Percentiles rank a stretch among this genome's conserved stretches.
Conservation (phyloP, 2,888 invertebrate species). For the Octonoba sinensis region DNA sequence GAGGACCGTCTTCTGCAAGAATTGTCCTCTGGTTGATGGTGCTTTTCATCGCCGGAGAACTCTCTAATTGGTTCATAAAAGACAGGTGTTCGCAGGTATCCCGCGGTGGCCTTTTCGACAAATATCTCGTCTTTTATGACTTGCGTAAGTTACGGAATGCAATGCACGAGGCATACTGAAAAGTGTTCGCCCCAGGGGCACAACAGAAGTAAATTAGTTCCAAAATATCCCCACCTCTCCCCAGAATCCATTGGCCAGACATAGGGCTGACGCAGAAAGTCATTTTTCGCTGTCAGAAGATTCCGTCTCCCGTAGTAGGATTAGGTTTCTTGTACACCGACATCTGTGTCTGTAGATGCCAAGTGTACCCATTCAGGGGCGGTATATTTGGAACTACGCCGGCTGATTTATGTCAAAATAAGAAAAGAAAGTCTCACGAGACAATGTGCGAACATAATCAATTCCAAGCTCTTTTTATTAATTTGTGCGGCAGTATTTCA, state of each 20-base stretch:
- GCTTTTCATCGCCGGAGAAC: no score
- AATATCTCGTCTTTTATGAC: constrained; percentile 20
- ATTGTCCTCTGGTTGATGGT: no score
- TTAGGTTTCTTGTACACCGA: constrained; percentile 48
- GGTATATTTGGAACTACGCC: constrained; percentile 25
- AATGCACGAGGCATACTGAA: not conserved
- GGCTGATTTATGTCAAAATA: no score
- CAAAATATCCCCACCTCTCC: constrained; percentile 48
- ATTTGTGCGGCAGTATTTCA: no score
- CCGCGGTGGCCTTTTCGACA: constrained; percentile 20
- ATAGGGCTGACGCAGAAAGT: constrained; percentile 44
- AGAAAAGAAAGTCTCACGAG: no score
- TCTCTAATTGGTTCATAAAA: constrained; percentile 48
- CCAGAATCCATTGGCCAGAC: constrained; percentile 26
- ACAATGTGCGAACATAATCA: no score
- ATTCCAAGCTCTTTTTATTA: no score
- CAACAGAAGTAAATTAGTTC: constrained; percentile 41
- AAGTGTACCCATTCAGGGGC: constrained; percentile 5
- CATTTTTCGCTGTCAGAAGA: constrained; percentile 52
- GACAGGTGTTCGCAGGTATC: constrained; percentile 44
- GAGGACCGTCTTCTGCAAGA: no score
- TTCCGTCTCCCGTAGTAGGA: constrained; percentile 20
- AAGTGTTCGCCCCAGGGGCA: constrained; percentile 14
- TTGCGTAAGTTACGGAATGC: not conserved
- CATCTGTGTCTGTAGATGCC: constrained; percentile 52